phyloP scores from a whole-genome alignment of 2,797 vertebrate species.

The Champsocephalus esox region DNA sequence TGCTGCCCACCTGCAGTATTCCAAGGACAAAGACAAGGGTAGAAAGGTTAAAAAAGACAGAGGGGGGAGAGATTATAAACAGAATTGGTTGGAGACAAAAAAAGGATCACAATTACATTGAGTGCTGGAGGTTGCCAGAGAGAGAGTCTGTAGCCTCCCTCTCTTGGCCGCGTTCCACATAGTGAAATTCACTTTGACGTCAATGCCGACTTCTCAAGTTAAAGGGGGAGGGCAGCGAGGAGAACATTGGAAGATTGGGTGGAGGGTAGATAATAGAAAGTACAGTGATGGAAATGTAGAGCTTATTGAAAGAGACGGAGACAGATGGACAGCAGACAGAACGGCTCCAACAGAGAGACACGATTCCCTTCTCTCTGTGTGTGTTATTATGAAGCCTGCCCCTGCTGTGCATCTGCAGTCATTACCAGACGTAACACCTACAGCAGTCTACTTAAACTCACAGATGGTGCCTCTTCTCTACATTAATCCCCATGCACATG shows the following conservation, averaged over 20 bases:
- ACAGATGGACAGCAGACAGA: conserved; percentile 4
- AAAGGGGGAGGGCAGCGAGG: conserved; percentile 30
- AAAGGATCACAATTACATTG: conserved; percentile 20
- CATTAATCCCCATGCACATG: conserved; percentile 39
- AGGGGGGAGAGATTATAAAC: background rate
- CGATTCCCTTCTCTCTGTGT: conserved; percentile 37
- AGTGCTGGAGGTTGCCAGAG: conserved; percentile 10
- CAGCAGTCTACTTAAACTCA: conserved; percentile 63
- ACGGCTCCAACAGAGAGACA: conserved; percentile 28
- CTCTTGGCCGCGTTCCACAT: conserved; percentile 55
- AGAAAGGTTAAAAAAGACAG: conserved; percentile 3
- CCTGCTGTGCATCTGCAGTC: conserved; percentile 55
- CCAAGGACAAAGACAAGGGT: conserved; percentile 32
- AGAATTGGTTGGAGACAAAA: conserved; percentile 34
- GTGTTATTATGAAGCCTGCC: conserved; percentile 21
- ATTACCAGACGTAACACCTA: conserved; percentile 32
- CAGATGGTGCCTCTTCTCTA: conserved; percentile 54
- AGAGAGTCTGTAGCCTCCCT: conserved; percentile 38
- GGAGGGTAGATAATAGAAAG: conserved; percentile 41
- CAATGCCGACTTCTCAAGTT: conserved; percentile 60
- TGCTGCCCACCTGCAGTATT: conserved; percentile 42
- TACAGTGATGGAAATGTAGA: conserved; percentile 28
- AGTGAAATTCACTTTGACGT: conserved; percentile 70
- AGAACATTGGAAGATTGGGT: conserved; percentile 18
- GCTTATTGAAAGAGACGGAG: conserved; percentile 40